phyloP scores from a whole-genome alignment of 2,797 vertebrate genomes.

The Choloepus didactylus region DNA sequence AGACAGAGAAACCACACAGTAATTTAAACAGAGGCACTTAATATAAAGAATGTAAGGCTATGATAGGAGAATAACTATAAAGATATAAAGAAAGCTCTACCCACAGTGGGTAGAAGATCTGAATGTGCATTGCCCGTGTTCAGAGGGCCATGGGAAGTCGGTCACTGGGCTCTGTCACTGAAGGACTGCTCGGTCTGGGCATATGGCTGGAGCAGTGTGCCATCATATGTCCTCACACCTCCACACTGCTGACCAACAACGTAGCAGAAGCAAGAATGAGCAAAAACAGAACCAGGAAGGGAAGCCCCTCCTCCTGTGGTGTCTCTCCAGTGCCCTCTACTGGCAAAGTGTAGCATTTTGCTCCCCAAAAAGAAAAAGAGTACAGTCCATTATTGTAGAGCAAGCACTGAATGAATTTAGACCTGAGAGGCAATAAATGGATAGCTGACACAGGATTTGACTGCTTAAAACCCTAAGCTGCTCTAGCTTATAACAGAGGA shows the following conservation, averaged over 20 bases:
- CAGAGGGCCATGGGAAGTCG: background rate
- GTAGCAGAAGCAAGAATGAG: background rate
- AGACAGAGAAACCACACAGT: background rate
- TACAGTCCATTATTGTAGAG: background rate
- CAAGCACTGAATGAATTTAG: background rate
- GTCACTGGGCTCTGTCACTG: background rate
- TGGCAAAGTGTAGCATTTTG: background rate
- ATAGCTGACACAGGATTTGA: background rate
- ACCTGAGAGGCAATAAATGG: background rate
- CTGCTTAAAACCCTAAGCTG: background rate
- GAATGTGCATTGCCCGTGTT: background rate
- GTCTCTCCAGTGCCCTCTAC: background rate
- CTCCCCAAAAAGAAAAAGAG: background rate
- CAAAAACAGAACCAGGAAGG: background rate
- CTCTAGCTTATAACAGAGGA: constrained; percentile 22
- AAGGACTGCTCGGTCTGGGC: too few relatives aligned
- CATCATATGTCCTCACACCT: background rate
- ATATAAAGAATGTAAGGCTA: background rate
- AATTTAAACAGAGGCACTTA: constrained; percentile 29
- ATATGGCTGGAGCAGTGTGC: background rate
- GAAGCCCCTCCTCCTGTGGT: background rate
- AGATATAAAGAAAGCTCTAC: background rate
- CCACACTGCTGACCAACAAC: background rate
- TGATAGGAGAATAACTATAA: background rate
- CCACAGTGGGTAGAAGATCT: background rate